Evolutionary conservation across 1,140 invertebrate species (phyloP).

Genomic region (Chymomyza costata): DNA sequence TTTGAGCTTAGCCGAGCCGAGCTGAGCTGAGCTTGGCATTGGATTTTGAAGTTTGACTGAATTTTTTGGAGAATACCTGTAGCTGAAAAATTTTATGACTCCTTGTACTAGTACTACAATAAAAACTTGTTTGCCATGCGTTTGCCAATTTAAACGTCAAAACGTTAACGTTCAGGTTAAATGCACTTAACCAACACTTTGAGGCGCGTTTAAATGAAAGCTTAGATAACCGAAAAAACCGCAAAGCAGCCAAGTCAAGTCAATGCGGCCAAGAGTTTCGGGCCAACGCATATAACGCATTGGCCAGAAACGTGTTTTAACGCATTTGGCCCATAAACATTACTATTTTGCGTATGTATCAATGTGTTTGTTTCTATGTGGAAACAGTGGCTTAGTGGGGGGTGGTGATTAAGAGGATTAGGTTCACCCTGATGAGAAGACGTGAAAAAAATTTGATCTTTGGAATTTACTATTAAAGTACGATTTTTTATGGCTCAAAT

Average conservation of each 20-base stretch:
- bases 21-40: too few species aligned
- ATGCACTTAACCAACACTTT: conserved; percentile 71
- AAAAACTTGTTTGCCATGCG: conserved; percentile 45
- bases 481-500: too few species aligned
- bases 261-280: conserved; percentile 35
- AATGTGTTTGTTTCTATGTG: too few species aligned
- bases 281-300: conserved; percentile 38
- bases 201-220: conserved; percentile 67
- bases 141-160: conserved; percentile 65
- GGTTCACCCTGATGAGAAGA: too few species aligned
- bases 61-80: conserved; percentile 15
- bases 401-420: too few species aligned
- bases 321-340: conserved; percentile 68
- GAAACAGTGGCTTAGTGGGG: too few species aligned
- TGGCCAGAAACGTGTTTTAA: conserved; percentile 49
- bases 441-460: too few species aligned
- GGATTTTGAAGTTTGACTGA: conserved; percentile 14
- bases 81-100: conserved; percentile 36
- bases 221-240: too few species aligned
- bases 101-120: conserved; percentile 23
- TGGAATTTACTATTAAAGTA: too few species aligned
- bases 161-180: conserved; percentile 66
- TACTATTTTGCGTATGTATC: conserved; percentile 67
- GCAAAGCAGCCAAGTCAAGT: too few species aligned
- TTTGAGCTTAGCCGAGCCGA: conserved; percentile 11